Conservation (phyloP, 2,113 vertebrate species). For the Cyprinodon tularosa region DNA sequence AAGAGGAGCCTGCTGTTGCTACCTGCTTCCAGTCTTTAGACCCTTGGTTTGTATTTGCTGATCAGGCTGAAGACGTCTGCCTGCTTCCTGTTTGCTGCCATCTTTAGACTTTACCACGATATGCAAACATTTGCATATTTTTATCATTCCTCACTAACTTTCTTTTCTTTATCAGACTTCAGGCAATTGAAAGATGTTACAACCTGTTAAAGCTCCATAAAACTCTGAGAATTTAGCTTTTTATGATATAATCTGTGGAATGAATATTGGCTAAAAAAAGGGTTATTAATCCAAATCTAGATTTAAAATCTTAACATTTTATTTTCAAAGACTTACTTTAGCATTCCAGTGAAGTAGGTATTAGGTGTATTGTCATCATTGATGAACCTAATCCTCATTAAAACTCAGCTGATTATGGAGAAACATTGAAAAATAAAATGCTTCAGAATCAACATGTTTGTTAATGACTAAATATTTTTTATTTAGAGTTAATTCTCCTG, state of each 20-base stretch:
- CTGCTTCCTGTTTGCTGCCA: not conserved
- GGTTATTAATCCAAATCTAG: not conserved
- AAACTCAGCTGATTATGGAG: no score
- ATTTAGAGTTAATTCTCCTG: no score
- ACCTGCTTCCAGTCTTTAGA: not conserved
- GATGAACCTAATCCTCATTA: no score
- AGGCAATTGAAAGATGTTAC: no score
- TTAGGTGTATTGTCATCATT: not conserved
- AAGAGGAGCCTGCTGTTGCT: not conserved
- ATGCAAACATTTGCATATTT: not conserved
- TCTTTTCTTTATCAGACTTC: not conserved
- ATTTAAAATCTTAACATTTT: not conserved
- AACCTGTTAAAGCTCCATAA: no score
- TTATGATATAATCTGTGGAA: not conserved
- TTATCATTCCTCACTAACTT: not conserved
- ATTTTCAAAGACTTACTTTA: not conserved
- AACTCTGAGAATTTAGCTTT: no score
- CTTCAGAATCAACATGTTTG: no score
- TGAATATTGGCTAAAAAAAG: not conserved
- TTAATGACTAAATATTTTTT: no score
- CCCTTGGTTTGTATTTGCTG: not conserved
- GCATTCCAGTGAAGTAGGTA: not conserved
- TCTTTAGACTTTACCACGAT: not conserved
- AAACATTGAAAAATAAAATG: no score
- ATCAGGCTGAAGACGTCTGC: not conserved